A percentile compares a stretch with the other conserved stretches of the same genome.
These are phyloP conservation scores for Arizona elegans DNA, from an alignment of 2,113 vertebrate genomes.

Conservation along the genomic window DNA sequence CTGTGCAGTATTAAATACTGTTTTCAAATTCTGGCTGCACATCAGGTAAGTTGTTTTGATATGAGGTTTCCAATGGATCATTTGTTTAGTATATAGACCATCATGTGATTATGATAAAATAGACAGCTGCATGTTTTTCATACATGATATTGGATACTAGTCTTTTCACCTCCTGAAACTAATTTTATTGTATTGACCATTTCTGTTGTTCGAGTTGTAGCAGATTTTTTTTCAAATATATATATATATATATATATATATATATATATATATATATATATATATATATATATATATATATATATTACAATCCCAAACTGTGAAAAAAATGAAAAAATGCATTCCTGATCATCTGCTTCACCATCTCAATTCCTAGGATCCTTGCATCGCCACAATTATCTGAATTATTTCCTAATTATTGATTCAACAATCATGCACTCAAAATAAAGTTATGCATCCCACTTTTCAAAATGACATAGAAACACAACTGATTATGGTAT, in stretches of 20 bases:
- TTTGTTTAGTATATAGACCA: too few relatives aligned
- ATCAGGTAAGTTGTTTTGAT: too few relatives aligned
- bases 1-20: too few relatives aligned
- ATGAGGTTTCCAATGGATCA: too few relatives aligned
- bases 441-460: neutral
- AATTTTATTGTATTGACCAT: neutral
- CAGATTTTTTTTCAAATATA: neutral
- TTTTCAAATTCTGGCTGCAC: too few relatives aligned
- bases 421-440: neutral
- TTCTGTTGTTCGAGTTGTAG: neutral
- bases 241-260: too few relatives aligned
- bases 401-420: neutral
- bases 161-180: neutral
- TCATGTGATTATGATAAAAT: neutral
- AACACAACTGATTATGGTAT: neutral
- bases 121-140: neutral
- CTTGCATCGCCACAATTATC: neutral
- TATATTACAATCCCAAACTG: neutral
- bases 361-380: neutral
- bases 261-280: too few relatives aligned
- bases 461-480: neutral
- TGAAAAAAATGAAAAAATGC: neutral
- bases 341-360: neutral
- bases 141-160: neutral
- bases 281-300: neutral